Evolutionary conservation across 2,888 invertebrate genomes (phyloP).

Genomic region (Odontomyia ornata): DNA sequence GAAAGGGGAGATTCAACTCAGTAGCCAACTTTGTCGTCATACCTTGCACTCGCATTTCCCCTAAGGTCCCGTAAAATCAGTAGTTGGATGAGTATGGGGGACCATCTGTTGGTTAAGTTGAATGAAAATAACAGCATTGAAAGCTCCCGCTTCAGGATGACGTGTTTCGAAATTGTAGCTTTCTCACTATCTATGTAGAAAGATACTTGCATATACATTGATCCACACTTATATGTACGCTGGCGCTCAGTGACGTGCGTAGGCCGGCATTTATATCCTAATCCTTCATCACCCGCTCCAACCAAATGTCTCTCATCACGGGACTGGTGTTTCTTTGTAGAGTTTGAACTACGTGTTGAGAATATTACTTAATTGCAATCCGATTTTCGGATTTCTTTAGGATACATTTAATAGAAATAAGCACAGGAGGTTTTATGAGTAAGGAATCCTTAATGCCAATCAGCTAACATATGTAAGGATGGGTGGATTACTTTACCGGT

Average conservation of each 20-base stretch:
- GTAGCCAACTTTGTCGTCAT: constrained; percentile 21
- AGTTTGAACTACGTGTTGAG: background rate
- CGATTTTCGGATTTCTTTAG: background rate
- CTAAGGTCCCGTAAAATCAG: background rate
- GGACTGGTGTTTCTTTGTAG: background rate
- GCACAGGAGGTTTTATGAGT: too few relatives aligned
- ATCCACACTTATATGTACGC: background rate
- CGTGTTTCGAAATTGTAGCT: constrained; percentile 31
- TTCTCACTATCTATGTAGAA: background rate
- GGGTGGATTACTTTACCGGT: too few relatives aligned
- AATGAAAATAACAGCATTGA: constrained; percentile 33
- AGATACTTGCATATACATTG: constrained; percentile 5
- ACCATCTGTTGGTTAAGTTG: background rate
- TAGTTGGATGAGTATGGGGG: too few relatives aligned
- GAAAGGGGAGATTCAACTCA: background rate
- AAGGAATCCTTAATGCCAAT: too few relatives aligned
- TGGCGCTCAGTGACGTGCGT: constrained; percentile 22
- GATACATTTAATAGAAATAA: background rate
- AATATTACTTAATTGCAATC: constrained; percentile 27
- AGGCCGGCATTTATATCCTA: constrained; percentile 28
- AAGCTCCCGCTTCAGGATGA: constrained; percentile 25
- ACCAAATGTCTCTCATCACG: background rate
- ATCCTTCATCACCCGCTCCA: background rate
- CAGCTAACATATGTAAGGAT: too few relatives aligned
- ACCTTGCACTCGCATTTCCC: constrained; percentile 2